Percentiles rank a stretch among this genome's conserved stretches.
These are phyloP conservation scores for Plebejus anna DNA, from an alignment of 2,888 invertebrate species.

Conservation along the genomic window DNA sequence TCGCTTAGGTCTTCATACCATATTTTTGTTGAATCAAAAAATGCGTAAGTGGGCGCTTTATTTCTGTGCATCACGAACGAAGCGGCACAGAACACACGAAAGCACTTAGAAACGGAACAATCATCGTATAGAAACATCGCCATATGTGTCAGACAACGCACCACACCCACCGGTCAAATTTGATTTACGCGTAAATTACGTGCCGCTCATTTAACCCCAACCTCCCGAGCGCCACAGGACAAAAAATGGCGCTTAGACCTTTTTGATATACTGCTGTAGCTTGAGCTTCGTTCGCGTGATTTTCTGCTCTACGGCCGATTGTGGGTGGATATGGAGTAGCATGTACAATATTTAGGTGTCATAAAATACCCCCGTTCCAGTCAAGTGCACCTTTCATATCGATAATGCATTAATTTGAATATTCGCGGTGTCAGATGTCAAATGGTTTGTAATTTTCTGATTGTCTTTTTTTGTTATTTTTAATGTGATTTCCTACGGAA, in stretches of 20 bases:
- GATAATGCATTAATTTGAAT: constrained; percentile 80
- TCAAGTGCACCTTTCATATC: constrained; percentile 71
- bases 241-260: constrained; percentile 36
- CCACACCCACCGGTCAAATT: constrained; percentile 77
- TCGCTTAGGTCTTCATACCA: neutral
- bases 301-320: constrained; percentile 45
- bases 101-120: constrained; percentile 64
- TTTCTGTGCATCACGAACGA: constrained; percentile 63
- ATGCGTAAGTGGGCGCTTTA: constrained; percentile 48
- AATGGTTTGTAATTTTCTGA: constrained; percentile 76
- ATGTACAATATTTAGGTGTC: constrained; percentile 52
- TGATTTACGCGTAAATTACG: constrained; percentile 79
- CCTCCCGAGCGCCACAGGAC: constrained; percentile 48
- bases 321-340: constrained; percentile 42
- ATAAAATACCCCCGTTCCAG: constrained; percentile 62
- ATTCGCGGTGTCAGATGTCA: constrained; percentile 80
- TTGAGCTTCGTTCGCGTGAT: constrained; percentile 27
- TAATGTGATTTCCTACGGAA: constrained; percentile 62
- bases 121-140: constrained; percentile 66
- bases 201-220: constrained; percentile 58
- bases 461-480: constrained; percentile 56
- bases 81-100: constrained; percentile 66
- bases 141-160: constrained; percentile 73
- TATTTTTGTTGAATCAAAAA: constrained; percentile 27
- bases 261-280: constrained; percentile 30